Evolutionary conservation across 2,113 vertebrate genomes (phyloP), one percentile per base, ranked within the genome.

Genomic region (Eleginops maclovinus): DNA sequence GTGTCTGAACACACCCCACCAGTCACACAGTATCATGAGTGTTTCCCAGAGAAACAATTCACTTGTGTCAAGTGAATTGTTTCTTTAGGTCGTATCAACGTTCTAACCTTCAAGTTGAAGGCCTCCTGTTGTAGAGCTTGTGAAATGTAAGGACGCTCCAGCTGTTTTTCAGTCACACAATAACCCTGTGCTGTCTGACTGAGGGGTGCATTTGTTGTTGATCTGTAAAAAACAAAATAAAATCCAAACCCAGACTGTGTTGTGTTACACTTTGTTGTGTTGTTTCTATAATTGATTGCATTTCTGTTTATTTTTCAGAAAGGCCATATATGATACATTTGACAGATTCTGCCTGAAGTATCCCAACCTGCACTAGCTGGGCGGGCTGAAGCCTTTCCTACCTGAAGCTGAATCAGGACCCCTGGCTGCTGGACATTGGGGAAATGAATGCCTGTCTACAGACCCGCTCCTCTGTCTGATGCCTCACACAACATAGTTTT

Each of bases 321-420:
- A 92, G 89, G 97, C 98, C 12, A 99, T 99, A 89, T 99, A 99
- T 15, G 98, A 99, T 44, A 96, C 97, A 0, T 99, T 97, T 88
- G 94, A 96, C 85, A 95, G 96, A 72, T 99, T 97, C 86, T 94
- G 96, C 78, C 93, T 91, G 86, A 99, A 99, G 90, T 98, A 99
- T 2, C 76, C 96, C 13, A 66, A 91, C 68, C 70, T 79, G n/a
- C 77, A 75, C 0, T 90, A 86, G 44, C 19, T 15, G 21, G 49
- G 11, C 40, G 11, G 21, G 0, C 41, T 51, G 60, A 40, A 55
- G 53, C 14, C 55, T 14, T 40, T 40, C 36, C 17, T 50, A 28
- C 21, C 49, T 24, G 21, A 4, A 28, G 11, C 49, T 36, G 19
- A 11, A 49, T 21, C 41, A 36, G 21, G 24, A 69, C 43, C 72